These are phyloP conservation scores for Babylonia areolata DNA, from an alignment of 1,140 invertebrate genomes.

Conservation along the genomic window DNA sequence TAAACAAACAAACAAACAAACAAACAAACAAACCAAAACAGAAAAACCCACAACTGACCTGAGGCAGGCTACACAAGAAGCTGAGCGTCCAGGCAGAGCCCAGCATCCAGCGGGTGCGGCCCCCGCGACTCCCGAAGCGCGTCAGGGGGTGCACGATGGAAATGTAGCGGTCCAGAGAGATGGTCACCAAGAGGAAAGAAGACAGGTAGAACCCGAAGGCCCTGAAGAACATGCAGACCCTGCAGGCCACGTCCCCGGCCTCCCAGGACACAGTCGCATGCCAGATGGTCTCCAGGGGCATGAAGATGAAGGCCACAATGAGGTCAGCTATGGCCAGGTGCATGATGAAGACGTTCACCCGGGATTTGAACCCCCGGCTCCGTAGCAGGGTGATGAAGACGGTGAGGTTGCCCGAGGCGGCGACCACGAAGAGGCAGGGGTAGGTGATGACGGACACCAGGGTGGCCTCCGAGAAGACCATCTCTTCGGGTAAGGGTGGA, in stretches of 20 bases:
- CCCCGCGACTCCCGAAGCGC: constrained; percentile 81
- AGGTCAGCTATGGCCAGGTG: constrained; percentile 88
- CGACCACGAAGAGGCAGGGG: constrained; percentile 89
- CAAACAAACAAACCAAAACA: constrained; percentile 3
- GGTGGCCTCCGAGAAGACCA: constrained; percentile 88
- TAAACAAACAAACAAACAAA: background rate
- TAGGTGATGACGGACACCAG: constrained; percentile 85
- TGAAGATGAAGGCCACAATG: constrained; percentile 86
- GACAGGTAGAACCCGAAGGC: constrained; percentile 90
- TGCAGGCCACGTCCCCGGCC: constrained; percentile 85
- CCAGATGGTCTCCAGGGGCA: constrained; percentile 89
- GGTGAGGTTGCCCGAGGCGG: constrained; percentile 88
- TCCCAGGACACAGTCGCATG: constrained; percentile 86
- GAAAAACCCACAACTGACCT: constrained; percentile 78
- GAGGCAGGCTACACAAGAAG: constrained; percentile 83
- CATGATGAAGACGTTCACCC: constrained; percentile 86
- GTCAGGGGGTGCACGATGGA: constrained; percentile 86
- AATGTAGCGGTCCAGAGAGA: constrained; percentile 87
- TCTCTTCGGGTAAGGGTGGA: constrained; percentile 75
- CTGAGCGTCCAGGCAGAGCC: constrained; percentile 83
- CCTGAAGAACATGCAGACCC: constrained; percentile 84
- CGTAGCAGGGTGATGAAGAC: constrained; percentile 85
- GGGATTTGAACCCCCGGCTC: constrained; percentile 83
- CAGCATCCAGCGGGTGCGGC: constrained; percentile 84
- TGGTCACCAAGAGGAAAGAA: constrained; percentile 87